Conservation (phyloP, 64 coral and sea anemone genomes). For the Astreopora myriophthalma region DNA sequence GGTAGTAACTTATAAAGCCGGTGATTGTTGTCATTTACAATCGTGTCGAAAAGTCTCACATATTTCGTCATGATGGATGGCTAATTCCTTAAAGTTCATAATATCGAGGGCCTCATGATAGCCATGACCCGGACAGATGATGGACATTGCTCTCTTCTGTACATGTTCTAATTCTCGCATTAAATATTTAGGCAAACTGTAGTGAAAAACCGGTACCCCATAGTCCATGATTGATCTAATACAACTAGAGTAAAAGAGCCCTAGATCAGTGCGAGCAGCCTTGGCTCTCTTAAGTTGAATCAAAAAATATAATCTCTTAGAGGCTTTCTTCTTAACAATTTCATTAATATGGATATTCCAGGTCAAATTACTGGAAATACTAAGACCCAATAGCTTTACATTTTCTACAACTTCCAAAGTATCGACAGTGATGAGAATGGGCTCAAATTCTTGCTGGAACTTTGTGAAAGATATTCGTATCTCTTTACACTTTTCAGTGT, state of each 20-base stretch:
- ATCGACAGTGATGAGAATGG: neutral
- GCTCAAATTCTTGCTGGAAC: neutral
- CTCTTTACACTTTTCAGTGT: neutral
- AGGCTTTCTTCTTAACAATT: neutral
- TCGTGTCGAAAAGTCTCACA: too few species aligned
- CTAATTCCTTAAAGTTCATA: too few species aligned
- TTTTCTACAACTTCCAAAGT: neutral
- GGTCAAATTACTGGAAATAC: neutral
- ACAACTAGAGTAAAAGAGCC: neutral
- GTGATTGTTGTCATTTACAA: too few species aligned
- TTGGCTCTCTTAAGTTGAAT: neutral
- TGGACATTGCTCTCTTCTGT: too few species aligned
- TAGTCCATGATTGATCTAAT: neutral
- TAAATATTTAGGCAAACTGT: too few species aligned
- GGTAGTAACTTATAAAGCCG: too few species aligned
- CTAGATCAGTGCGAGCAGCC: neutral
- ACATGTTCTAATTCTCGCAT: too few species aligned
- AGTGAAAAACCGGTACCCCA: too few species aligned
- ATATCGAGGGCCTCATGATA: too few species aligned
- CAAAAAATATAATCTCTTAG: neutral
- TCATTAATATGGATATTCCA: too few species aligned
- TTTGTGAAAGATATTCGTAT: neutral
- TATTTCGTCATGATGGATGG: too few species aligned
- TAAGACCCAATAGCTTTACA: neutral
- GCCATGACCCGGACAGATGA: too few species aligned